Base-by-base conservation (phyloP, 1,140 invertebrate genomes). In the Drosophila serrata region DNA sequence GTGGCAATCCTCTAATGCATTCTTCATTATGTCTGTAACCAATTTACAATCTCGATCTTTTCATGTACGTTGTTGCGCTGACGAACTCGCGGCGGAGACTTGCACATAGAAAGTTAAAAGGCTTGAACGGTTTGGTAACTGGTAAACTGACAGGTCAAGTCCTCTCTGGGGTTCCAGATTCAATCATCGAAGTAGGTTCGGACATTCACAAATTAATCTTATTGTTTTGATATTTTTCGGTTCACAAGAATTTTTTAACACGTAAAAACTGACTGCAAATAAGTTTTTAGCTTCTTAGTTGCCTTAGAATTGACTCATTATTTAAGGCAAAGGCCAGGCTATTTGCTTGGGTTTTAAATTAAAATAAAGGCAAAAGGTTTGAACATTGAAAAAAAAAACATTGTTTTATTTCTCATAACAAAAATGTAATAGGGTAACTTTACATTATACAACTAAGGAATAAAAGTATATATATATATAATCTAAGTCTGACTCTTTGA, bases 21-120 rank as follows among this genome's bases (percentile, higher is more conserved):
- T 64, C 63, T 79, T 35, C 55, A 75, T 70, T 57, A 79, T 63
- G 48, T 57, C 40, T 73, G 68, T 85, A 81, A 86, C 77, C 82
- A 74, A 74, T 81, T 81, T 70, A 74, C 57, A 60, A 86, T 85
- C 49, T 85, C 57, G 68, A 81, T 85, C 68, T 81, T 87, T 87
- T 79, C 68, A 86, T 81, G 74, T 78, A 74, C 81, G 19, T 46
- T 46, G 61, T 75, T 81, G 46, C 64, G 77, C 64, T 77, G 65
- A 72, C 17, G 69, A 61, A 60, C 48, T 43, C 75, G 67, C 74
- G 64, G 57, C 39, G 67, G 68, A 69, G 67, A 70, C 49, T 57
- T 53, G 51, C 69, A 31, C 35, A 37, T 61, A 51, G 46, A 61
- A 74, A 39, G 51, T 11, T 62, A 35, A 72, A 78, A 87, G 82